Evolutionary conservation across 2,888 invertebrate genomes (phyloP).

Genomic region (Lepetodrilus schrolli): DNA sequence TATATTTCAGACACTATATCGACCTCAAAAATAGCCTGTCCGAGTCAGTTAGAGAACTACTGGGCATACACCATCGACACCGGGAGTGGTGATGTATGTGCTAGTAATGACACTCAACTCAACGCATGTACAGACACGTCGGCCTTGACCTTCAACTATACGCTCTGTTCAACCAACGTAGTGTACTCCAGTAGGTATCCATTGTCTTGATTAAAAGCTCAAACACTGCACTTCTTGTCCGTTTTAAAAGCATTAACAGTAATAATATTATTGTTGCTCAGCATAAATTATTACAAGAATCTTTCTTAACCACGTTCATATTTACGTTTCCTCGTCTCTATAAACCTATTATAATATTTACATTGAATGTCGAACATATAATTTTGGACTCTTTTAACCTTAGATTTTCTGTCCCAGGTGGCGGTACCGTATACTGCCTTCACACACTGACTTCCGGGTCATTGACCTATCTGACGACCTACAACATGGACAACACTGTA

Average conservation of each 20-base stretch:
- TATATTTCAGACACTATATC: conserved; percentile 35
- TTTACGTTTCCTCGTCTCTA: conserved; percentile 2
- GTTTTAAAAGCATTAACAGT: too few species aligned
- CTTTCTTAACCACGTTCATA: background rate
- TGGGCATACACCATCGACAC: conserved; percentile 45
- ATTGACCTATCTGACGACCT: conserved; percentile 48
- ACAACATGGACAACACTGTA: conserved; percentile 49
- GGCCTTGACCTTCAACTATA: conserved; percentile 47
- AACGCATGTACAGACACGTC: conserved; percentile 48
- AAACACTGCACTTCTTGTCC: too few species aligned
- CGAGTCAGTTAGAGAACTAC: conserved; percentile 47
- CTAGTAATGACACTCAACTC: conserved; percentile 35
- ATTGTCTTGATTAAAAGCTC: too few species aligned
- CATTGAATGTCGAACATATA: background rate
- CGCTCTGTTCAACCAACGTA: conserved; percentile 35
- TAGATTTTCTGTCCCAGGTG: conserved; percentile 42
- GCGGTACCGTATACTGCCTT: conserved; percentile 52
- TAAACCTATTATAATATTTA: background rate
- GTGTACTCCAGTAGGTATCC: conserved; percentile 49
- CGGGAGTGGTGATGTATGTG: conserved; percentile 39
- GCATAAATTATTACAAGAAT: too few species aligned
- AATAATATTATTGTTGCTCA: too few species aligned
- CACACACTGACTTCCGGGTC: conserved; percentile 22
- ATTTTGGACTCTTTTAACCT: too few species aligned
- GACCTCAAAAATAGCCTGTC: conserved; percentile 45